Conservation (phyloP, 2,888 invertebrate genomes). For the Myathropa florea region DNA sequence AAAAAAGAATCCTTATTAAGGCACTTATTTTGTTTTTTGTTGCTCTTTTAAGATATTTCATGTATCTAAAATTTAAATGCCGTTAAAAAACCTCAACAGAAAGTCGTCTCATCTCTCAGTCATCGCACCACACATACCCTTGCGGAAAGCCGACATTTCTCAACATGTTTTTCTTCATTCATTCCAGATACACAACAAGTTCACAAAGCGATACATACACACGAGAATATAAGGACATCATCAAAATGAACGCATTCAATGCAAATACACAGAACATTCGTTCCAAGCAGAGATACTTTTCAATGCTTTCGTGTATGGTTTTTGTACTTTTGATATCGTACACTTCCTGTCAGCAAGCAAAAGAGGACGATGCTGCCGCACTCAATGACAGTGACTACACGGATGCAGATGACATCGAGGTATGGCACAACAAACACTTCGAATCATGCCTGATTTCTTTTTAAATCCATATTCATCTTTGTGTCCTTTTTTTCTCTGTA, state of each 20-base stretch:
- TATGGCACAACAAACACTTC: conserved; percentile 55
- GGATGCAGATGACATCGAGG: conserved; percentile 77
- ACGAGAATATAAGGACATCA: conserved; percentile 1
- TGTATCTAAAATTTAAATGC: too few species aligned
- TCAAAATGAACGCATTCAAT: conserved; percentile 71
- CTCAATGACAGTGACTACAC: conserved; percentile 52
- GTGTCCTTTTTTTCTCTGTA: neutral
- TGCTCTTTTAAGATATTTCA: too few species aligned
- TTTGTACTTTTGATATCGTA: conserved; percentile 59
- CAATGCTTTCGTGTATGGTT: conserved; percentile 72
- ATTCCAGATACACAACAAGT: neutral
- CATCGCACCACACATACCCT: too few species aligned
- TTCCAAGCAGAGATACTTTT: conserved; percentile 72
- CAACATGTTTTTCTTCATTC: neutral
- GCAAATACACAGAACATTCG: conserved; percentile 72
- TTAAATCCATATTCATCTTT: neutral
- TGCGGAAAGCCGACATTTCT: too few species aligned
- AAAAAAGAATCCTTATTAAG: too few species aligned
- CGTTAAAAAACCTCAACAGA: too few species aligned
- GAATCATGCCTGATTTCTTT: neutral
- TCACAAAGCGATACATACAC: neutral
- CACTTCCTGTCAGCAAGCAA: conserved; percentile 55
- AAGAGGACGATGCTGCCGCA: conserved; percentile 14
- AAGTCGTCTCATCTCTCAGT: too few species aligned
- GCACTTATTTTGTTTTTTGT: too few species aligned